phyloP scores from a whole-genome alignment of 2,113 vertebrate species.

The Amblyopsis rosae region DNA sequence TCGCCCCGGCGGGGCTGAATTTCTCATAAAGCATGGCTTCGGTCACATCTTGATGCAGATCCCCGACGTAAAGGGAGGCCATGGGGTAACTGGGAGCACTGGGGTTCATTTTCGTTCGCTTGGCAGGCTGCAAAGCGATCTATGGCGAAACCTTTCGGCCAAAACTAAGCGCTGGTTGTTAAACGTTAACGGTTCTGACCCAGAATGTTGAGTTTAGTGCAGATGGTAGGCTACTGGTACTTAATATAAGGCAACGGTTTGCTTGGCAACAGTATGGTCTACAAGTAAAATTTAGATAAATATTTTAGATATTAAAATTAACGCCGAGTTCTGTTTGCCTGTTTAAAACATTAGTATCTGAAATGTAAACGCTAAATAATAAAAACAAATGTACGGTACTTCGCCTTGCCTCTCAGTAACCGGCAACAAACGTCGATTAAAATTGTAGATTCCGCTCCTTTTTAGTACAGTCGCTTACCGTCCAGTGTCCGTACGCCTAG shows the following conservation, averaged over 20 bases:
- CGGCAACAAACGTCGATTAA: slow-evolving; percentile 51
- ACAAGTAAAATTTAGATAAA: background rate
- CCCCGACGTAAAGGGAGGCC: slow-evolving; percentile 89
- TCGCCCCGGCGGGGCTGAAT: slow-evolving; percentile 88
- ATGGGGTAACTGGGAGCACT: slow-evolving; percentile 89
- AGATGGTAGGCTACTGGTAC: slow-evolving; percentile 7
- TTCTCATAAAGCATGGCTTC: slow-evolving; percentile 93
- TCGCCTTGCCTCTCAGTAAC: slow-evolving; percentile 36
- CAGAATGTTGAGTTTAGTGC: background rate
- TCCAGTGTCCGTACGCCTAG: slow-evolving; percentile 56
- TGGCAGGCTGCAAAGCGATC: background rate
- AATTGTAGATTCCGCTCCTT: slow-evolving; percentile 30
- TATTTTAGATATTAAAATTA: slow-evolving; percentile 19
- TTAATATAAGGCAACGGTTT: slow-evolving; percentile 16
- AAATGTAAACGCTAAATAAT: slow-evolving; percentile 10
- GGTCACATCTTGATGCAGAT: slow-evolving; percentile 87
- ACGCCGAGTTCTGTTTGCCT: background rate
- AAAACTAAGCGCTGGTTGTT: too few relatives aligned
- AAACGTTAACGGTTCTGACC: background rate
- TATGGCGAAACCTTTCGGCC: slow-evolving; percentile 2
- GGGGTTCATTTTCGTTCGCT: slow-evolving; percentile 81
- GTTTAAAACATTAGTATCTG: slow-evolving; percentile 27
- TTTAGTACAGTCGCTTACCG: slow-evolving; percentile 35
- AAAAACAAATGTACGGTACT: slow-evolving; percentile 26
- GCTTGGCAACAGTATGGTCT: slow-evolving; percentile 25